Base-by-base conservation (phyloP, 2,888 invertebrate genomes). In the Reticulitermes lucifugus region DNA sequence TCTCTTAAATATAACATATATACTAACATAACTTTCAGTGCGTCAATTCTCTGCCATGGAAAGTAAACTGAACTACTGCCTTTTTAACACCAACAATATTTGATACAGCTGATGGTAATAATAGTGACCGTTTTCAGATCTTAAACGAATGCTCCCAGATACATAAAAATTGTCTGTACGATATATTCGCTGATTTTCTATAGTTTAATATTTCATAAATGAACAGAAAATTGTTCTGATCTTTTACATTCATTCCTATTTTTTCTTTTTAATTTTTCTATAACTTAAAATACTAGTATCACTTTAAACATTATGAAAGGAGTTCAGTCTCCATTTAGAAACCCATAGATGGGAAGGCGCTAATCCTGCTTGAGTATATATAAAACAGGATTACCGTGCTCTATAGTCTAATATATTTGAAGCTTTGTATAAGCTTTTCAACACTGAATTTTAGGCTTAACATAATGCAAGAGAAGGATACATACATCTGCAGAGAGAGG, bases 381-480 rank as follows among this genome's bases (percentile, higher is more conserved):
- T 80, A 80, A 80, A 55, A 22, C 22, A 60, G 60, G 80, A 80
- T 80, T 80, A 80, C 60, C 55, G 22, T 51, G 35, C 80, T 55
- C 12, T 60, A 35, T 60, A 80, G 60, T 60, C 80, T 80, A 60
- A 80, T 80, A 80, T 80, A 80, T 80, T 80, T 60, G 60, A 80
- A 80, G 80, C 80, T 80, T 80, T 80, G 80, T 80, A 80, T 80
- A 80, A 80, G 80, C 80, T 60, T 80, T 80, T 80, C 80, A 60
- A 60, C 80, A 35, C 35, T 22, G 80, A 80, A 80, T 80, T 80
- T 80, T 60, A 55, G 80, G 80, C 59, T 73, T 73, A 73, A 73
- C 80, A 29, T 80, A 80, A 35, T 29, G 25, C 21, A 35, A 80
- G 80, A 80, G 80, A 41, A 7, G 18, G 80, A 29, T 10, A 21